Conservation (phyloP, 2,113 vertebrate genomes). For the Pandion haliaetus region DNA sequence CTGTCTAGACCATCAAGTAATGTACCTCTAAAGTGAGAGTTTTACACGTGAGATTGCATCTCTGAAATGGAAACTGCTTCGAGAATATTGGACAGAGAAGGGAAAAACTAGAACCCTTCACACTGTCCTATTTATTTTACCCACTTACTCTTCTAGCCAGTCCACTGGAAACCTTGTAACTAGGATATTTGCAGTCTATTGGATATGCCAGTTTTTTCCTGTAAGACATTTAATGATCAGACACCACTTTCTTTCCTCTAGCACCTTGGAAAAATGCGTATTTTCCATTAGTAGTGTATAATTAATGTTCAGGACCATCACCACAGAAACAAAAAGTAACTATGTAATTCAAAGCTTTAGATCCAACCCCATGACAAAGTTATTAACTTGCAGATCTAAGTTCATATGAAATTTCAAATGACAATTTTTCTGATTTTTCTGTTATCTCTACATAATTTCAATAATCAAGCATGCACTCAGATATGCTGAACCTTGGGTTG, state of each 20-base stretch:
- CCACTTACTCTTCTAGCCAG: background rate
- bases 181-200: background rate
- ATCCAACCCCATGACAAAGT: background rate
- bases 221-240: background rate
- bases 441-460: background rate
- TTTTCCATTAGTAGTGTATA: background rate
- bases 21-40: background rate
- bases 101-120: background rate
- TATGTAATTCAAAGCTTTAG: background rate
- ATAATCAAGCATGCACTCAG: background rate
- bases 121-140: background rate
- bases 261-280: fast-evolving
- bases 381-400: background rate
- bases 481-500: background rate
- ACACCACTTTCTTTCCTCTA: background rate
- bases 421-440: background rate
- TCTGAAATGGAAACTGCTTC: conserved; percentile 19
- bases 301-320: background rate
- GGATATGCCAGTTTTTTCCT: background rate
- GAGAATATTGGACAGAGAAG: background rate
- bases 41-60: conserved; percentile 37
- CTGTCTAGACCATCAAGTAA: conserved; percentile 52
- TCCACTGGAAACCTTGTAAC: background rate
- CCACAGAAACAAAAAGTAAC: background rate
- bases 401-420: background rate